Conservation (phyloP, 2,888 invertebrate genomes). For the Nudaria mundana region DNA sequence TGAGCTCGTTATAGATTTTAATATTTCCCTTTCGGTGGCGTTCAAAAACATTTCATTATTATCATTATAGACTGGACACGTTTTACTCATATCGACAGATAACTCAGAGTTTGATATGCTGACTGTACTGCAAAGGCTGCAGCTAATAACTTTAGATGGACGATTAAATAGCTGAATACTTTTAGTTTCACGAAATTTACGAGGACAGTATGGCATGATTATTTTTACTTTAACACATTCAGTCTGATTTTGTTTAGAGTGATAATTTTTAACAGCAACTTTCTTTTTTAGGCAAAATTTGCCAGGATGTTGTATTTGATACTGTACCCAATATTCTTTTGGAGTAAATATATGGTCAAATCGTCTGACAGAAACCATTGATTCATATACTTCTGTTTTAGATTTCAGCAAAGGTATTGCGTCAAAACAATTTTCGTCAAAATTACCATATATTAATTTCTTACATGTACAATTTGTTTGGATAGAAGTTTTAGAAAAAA, state of each 20-base stretch:
- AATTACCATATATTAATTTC: not conserved
- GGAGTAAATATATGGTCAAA: conserved; percentile 17
- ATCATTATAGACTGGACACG: not conserved
- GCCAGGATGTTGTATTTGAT: conserved; percentile 13
- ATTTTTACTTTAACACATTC: conserved; percentile 32
- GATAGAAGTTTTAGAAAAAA: not conserved
- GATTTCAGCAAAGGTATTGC: not conserved
- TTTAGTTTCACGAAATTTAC: not conserved
- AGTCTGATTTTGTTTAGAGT: not conserved
- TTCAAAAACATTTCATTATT: no score
- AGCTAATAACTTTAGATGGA: not conserved
- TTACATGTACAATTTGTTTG: not conserved
- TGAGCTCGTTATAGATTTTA: not conserved
- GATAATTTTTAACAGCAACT: not conserved
- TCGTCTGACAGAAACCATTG: not conserved
- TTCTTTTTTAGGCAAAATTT: not conserved
- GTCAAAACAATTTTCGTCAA: not conserved
- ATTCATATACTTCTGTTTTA: not conserved
- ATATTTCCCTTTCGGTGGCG: no score
- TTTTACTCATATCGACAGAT: not conserved
- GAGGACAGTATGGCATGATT: conserved; percentile 38
- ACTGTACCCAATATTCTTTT: conserved; percentile 23
- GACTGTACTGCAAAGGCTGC: not conserved
- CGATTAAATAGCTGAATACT: not conserved
- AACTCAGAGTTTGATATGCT: not conserved